These are phyloP conservation scores for Oenanthe oenanthe DNA, from an alignment of 2,113 vertebrate species.

Conservation along the genomic window DNA sequence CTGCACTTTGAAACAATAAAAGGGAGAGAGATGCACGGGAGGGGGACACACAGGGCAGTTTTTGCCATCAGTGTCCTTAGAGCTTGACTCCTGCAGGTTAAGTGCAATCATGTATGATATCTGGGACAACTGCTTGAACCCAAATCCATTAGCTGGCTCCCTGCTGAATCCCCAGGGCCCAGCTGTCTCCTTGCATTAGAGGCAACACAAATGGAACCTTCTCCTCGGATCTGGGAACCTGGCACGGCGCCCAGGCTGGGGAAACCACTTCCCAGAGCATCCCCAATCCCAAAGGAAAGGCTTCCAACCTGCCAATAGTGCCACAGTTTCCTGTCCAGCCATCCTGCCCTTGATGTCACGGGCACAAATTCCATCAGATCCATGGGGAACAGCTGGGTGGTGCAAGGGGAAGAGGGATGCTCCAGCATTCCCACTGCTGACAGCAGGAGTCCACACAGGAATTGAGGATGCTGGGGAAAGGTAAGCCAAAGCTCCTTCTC, in stretches of 20 bases:
- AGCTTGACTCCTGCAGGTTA: constrained; percentile 22
- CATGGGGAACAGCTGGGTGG: not conserved
- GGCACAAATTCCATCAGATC: not conserved
- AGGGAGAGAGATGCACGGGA: not conserved
- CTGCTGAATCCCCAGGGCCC: constrained; percentile 34
- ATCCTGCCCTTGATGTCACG: not conserved
- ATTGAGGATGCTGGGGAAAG: not conserved
- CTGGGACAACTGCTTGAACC: constrained; percentile 54
- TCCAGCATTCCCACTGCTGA: not conserved
- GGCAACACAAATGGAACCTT: constrained; percentile 2
- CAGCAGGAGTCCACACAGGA: not conserved
- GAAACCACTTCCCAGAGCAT: not conserved
- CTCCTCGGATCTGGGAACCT: constrained; percentile 3
- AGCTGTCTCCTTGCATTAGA: constrained; percentile 70
- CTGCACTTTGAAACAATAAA: not conserved
- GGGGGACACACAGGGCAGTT: not conserved
- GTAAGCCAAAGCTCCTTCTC: not conserved
- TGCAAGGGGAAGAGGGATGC: not conserved
- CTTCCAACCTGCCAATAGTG: not conserved
- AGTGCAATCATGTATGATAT: constrained; percentile 42
- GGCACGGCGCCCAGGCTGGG: not conserved
- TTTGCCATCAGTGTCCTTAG: not conserved
- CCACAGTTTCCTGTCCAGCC: not conserved
- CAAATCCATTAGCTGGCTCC: constrained; percentile 69
- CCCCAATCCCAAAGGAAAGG: not conserved